Base-by-base conservation (phyloP, 2,113 vertebrate genomes). In the Psilopogon haemacephalus region DNA sequence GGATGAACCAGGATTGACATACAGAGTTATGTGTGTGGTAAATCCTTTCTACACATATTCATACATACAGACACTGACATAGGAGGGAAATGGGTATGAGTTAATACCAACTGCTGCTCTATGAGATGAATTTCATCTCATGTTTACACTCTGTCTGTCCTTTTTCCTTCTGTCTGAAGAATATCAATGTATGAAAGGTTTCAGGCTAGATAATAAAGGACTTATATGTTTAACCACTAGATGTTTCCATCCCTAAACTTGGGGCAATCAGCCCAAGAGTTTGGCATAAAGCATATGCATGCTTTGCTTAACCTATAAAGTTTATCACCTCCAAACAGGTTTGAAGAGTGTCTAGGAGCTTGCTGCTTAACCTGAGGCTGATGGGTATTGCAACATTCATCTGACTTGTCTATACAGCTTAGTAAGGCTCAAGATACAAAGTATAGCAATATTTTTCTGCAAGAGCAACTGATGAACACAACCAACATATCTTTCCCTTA, bases 81-180 rank as follows among this genome's bases (percentile, higher is more conserved):
- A 0, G 33, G n/a, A 76, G 10, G 33, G 32, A 20, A 80, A 90
- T 10, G 26, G 28, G 5, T 13, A 50, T 58, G 16, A 33, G 6
- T 1, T 24, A 16, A 20, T 13, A 70, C 37, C 27, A 65, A 11
- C 10, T 33, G 32, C 26, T 62, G 32, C 30, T 70, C 8, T 81
- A n/a, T 37, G 55, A 40, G 18, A 2, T 2, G 1, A 1, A 3
- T 59, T 16, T 37, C 12, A 23, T 30, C 59, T 50, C 11, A 15
- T 5, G 15, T 73, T 84, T 76, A 13, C 23, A 10, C 11, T 69
- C 55, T 62, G 37, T 54, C 18, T 46, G 44, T 13, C 44, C 18
- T 46, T 46, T 46, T 46, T 20, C 44, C 44, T 46, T 37, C 78
- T 80, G 16, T 16, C n/a, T 81, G 33, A 62, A 65, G 18, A 46